These are phyloP conservation scores for Archips xylosteana DNA, from an alignment of 2,888 invertebrate genomes.

Conservation along the genomic window DNA sequence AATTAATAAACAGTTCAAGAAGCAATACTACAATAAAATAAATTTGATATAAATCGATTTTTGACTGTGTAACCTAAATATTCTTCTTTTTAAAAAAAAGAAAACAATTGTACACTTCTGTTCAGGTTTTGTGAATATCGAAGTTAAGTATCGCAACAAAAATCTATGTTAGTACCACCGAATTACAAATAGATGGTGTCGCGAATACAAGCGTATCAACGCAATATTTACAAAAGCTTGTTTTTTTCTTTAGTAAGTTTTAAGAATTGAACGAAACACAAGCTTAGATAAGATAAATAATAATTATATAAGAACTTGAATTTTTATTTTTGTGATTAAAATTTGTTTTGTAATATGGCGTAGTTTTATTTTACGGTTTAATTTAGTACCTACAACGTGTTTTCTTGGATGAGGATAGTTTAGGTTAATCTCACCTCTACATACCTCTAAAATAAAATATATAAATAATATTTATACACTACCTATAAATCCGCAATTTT, in stretches of 20 bases:
- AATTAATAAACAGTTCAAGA: neutral
- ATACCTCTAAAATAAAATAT: no score
- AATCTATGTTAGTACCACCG: neutral
- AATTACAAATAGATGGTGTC: conserved; percentile 8
- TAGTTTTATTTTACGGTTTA: neutral
- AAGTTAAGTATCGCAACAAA: neutral
- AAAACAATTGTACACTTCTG: neutral
- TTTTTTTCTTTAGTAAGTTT: neutral
- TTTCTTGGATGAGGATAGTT: no score
- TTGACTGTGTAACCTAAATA: neutral
- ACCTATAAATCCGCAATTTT: no score
- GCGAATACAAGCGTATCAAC: neutral
- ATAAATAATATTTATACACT: no score
- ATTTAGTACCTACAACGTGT: no score
- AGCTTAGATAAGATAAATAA: neutral
- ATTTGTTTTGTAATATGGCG: conserved; percentile 25
- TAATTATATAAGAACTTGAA: conserved; percentile 2
- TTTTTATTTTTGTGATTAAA: conserved; percentile 40
- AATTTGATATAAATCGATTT: neutral
- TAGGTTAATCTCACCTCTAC: no score
- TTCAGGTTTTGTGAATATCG: neutral
- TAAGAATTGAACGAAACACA: neutral
- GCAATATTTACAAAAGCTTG: neutral
- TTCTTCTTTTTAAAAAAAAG: neutral
- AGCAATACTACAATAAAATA: neutral